Percentiles rank a stretch among this genome's conserved stretches.
Conservation (phyloP, 2,888 invertebrate genomes). For the Stenotaenia linearis region DNA sequence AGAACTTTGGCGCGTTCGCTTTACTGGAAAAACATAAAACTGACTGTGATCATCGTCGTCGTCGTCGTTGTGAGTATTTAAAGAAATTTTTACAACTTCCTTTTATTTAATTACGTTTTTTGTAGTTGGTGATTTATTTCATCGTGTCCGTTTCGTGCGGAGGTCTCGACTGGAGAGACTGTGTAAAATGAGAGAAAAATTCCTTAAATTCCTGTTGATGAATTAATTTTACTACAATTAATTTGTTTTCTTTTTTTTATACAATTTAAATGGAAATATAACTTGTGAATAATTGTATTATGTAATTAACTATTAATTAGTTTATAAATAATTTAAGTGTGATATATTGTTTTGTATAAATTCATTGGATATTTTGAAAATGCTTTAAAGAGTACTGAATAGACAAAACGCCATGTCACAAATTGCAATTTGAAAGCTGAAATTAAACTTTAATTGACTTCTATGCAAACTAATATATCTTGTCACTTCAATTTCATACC, state of each 20-base stretch:
- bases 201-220: no score
- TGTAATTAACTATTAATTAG: no score
- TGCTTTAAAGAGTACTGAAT: no score
- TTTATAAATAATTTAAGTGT: no score
- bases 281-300: no score
- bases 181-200: conserved; percentile 46
- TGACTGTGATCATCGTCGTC: conserved; percentile 67
- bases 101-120: conserved; percentile 36
- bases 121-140: conserved; percentile 67
- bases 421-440: no score
- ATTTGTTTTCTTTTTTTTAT: neutral
- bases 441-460: no score
- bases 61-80: conserved; percentile 56
- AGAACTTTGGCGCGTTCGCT: conserved; percentile 76
- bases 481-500: no score
- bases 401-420: no score
- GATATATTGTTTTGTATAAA: no score
- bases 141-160: conserved; percentile 84
- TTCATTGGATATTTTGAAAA: no score
- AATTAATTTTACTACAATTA: neutral
- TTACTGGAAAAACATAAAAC: conserved; percentile 91
- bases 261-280: neutral
- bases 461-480: no score
- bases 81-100: neutral
- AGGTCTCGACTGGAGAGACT: conserved; percentile 62